Evolutionary conservation across 2,113 vertebrate species (phyloP).

Genomic region (Nycticryphes semicollaris): DNA sequence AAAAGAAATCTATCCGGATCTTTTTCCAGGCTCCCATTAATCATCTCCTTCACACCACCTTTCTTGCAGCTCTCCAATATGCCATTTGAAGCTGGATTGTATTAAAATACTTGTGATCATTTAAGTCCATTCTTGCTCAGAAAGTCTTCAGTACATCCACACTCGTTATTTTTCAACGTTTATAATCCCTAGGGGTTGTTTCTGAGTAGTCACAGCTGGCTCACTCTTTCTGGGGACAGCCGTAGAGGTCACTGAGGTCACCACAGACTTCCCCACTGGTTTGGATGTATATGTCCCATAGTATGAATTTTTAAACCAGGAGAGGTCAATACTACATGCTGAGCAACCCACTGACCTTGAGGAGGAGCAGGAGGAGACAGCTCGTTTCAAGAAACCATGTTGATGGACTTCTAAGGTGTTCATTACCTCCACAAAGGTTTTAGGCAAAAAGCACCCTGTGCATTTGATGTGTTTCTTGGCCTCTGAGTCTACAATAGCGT

Average conservation of each 20-base stretch:
- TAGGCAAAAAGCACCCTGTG: neutral
- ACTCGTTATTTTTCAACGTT: neutral
- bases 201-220: neutral
- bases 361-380: neutral
- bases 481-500: neutral
- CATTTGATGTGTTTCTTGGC: neutral
- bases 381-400: neutral
- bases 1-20: neutral
- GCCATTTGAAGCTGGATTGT: neutral
- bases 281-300: neutral
- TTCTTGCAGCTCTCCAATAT: neutral
- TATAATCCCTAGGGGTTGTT: neutral
- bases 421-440: neutral
- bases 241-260: neutral
- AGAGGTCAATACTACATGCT: neutral
- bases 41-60: neutral
- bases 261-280: neutral
- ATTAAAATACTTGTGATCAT: neutral
- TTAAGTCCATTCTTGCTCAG: neutral
- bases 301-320: neutral
- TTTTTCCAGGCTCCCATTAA: neutral
- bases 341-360: neutral
- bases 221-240: neutral
- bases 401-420: neutral
- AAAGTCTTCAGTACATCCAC: neutral